Base-by-base conservation (phyloP, 2,888 invertebrate genomes). In the Nysson spinosus region DNA sequence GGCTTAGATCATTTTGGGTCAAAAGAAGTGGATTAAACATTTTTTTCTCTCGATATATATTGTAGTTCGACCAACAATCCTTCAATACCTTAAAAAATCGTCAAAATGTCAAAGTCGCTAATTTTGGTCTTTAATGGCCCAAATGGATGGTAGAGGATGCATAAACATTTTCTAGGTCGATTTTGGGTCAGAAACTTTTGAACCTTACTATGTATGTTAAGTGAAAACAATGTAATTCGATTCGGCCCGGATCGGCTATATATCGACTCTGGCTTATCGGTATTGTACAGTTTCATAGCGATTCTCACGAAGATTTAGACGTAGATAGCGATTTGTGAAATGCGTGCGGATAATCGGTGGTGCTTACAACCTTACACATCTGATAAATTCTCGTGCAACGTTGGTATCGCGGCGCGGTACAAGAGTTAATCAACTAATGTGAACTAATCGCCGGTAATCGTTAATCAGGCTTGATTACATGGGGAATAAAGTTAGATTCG, bases 341-440 rank as follows among this genome's bases (percentile, higher is more conserved):
- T 61, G 54, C 49, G 22, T 28, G 43, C 34, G 66, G 61, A 47
- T 74, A 74, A 74, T 74, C 66, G 54, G 22, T 16, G 12, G 37
- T 34, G 66, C 50, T 69, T 64, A 66, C 43, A 67, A 50, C 49
- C 19, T 49, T 44, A 61, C 47, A 60, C 47, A 63, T 73, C 56
- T 65, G 68, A 74, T 71, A 71, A 68, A 60, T 37, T 55, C 55
- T 42, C 50, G 51, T 39, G 30, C 49, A 51, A n/a, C 22, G 52
- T 60, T 65, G 20, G 39, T 47, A 12, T 40, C 42, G 22, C 37
- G 16, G 34, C 39, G 50, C 49, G 32, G 17, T 58, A 63, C 62
- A 56, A 63, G 67, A 63, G 60, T 72, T 72, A 69, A 75, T 75
- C 61, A 72, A 67, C 56, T 74, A 65, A 75, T 75, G 67, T 62